Conservation (phyloP, 2,113 vertebrate species). For the Phainopepla nitens region DNA sequence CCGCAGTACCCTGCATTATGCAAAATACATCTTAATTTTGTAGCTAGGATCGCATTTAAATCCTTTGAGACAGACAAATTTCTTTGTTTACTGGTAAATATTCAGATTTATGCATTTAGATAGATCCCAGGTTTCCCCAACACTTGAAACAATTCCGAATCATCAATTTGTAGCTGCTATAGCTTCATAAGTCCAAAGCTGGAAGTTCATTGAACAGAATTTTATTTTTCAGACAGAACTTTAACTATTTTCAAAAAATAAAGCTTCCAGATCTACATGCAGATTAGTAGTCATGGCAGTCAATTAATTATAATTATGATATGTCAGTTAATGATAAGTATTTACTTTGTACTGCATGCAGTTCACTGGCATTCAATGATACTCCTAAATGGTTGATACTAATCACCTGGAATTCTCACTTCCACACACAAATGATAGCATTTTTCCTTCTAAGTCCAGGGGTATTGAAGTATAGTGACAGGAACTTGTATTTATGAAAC, state of each 20-base stretch:
- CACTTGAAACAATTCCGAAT: background rate
- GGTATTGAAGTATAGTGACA: background rate
- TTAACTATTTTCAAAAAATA: background rate
- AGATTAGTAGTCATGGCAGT: background rate
- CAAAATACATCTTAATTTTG: background rate
- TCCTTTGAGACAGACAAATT: background rate
- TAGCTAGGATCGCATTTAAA: background rate
- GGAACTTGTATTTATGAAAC: background rate
- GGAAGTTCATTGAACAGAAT: background rate
- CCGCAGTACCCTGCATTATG: background rate
- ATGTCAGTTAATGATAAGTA: background rate
- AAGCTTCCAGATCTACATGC: background rate
- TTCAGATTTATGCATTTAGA: background rate
- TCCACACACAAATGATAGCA: background rate
- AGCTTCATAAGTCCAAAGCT: background rate
- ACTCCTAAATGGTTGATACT: background rate
- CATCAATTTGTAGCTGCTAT: background rate
- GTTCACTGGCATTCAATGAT: background rate
- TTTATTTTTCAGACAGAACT: background rate
- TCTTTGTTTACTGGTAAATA: background rate
- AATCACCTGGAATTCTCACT: background rate
- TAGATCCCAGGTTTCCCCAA: background rate
- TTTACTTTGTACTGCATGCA: background rate
- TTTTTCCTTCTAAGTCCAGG: background rate
- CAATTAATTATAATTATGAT: background rate